phyloP scores from a whole-genome alignment of 2,888 invertebrate genomes.

The Aricia artaxerxes region DNA sequence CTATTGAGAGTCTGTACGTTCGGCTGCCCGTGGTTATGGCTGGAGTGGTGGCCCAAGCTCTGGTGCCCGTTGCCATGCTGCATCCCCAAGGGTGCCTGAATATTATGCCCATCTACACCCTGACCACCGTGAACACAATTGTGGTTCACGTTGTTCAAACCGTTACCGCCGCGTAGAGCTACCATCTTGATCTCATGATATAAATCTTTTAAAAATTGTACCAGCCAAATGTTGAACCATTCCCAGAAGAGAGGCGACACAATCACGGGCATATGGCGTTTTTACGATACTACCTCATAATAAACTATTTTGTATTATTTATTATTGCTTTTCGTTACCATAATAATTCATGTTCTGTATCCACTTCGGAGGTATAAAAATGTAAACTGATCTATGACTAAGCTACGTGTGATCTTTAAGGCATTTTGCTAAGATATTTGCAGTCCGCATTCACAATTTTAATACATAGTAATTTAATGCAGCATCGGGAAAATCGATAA shows the following conservation, averaged over 20 bases:
- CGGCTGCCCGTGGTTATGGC: constrained; percentile 38
- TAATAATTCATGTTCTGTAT: constrained; percentile 34
- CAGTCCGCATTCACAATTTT: constrained; percentile 69
- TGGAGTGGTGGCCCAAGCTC: constrained; percentile 43
- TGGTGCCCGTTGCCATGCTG: constrained; percentile 53
- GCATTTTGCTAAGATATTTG: constrained; percentile 61
- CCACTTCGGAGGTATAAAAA: constrained; percentile 36
- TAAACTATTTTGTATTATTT: constrained; percentile 40
- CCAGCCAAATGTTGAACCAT: constrained; percentile 75
- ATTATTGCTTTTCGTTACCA: constrained; percentile 42
- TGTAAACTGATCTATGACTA: constrained; percentile 44
- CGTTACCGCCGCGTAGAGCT: constrained; percentile 67
- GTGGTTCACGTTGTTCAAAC: constrained; percentile 61
- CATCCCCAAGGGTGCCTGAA: constrained; percentile 65
- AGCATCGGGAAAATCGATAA: constrained; percentile 79
- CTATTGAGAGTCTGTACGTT: constrained; percentile 40
- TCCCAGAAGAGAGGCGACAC: constrained; percentile 72
- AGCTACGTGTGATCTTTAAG: constrained; percentile 50
- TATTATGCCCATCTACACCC: constrained; percentile 62
- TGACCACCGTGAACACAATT: constrained; percentile 60
- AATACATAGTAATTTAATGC: constrained; percentile 69
- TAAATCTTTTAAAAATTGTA: constrained; percentile 71
- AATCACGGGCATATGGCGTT: constrained; percentile 64
- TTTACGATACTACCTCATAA: constrained; percentile 45
- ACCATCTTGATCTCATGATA: constrained; percentile 78